Evolutionary conservation across 2,888 invertebrate species (phyloP), one percentile per base, ranked within the genome.

Genomic region (Tribolium freemani): DNA sequence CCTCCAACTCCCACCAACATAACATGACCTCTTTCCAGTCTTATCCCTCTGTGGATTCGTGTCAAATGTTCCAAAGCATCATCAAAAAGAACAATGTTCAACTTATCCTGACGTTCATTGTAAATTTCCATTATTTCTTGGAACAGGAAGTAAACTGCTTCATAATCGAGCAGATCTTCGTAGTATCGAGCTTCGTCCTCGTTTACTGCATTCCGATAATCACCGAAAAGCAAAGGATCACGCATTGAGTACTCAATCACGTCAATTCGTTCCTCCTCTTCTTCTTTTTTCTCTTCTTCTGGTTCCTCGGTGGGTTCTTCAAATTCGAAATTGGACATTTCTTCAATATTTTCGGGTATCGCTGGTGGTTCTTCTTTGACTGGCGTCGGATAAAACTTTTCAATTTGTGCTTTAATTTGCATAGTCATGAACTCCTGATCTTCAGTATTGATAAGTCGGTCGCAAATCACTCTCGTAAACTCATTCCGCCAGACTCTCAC

Each of bases 401-500:
- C 88, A 0, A 96, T 85, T 75, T 91, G 90, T 13, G 87, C 87
- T 72, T 90, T 88, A 8, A 95, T 87, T 74, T 92, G 88, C 0
- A 82, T 86, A 0, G 87, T 86, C 86, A 95, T 91, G 38, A 92
- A 80, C 1, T 88, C 87, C 76, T 91, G 90, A 79, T 95, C 95
- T 69, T 90, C 87, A 3, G 89, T 87, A 75, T 88, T 92, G 76
- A 96, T 95, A 8, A 97, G 89, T 51, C 97, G 89, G 86, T 98
- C 97, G 82, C 94, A 95, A 72, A 97, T 93, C 38, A 96, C 94
- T 72, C 97, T 87, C 0, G 91, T 90, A 85, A 96, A 94, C 87
- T 97, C 97, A 85, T 97, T 97, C 72, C 96, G 90, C 97, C 97
- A 97, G 20, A 95, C 93, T 5, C 97, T 89, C 1, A 96, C 89